These are phyloP conservation scores for Pyrochroa serraticornis DNA, from an alignment of 2,888 invertebrate genomes.

Conservation along the genomic window DNA sequence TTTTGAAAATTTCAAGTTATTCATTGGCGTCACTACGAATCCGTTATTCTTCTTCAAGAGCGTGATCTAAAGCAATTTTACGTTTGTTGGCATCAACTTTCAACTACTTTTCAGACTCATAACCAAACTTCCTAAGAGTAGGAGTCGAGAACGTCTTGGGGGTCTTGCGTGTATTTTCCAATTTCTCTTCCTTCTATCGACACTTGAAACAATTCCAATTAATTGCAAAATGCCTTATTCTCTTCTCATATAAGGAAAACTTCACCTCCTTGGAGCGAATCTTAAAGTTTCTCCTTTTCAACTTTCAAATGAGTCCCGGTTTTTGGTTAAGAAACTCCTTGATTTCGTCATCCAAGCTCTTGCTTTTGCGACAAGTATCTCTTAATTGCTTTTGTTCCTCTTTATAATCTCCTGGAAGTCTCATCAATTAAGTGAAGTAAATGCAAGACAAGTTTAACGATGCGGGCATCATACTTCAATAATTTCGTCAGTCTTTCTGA, in stretches of 20 bases:
- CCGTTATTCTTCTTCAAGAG: conserved; percentile 97
- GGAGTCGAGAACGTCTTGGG: conserved; percentile 98
- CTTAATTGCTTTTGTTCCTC: conserved; percentile 98
- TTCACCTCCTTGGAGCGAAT: conserved; percentile 98
- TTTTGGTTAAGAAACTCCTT: conserved; percentile 99
- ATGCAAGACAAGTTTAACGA: conserved; percentile 98
- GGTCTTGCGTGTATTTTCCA: conserved; percentile 99
- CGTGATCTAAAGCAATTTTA: conserved; percentile 98
- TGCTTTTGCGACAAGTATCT: conserved; percentile 98
- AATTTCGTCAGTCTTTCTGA: conserved; percentile 99
- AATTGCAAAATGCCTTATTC: conserved; percentile 96
- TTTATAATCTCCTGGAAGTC: conserved; percentile 96
- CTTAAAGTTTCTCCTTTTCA: conserved; percentile 99
- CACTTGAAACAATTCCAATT: conserved; percentile 97
- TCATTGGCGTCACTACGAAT: conserved; percentile 98
- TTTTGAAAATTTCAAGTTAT: conserved; percentile 96
- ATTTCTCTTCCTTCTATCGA: conserved; percentile 99
- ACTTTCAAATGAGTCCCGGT: conserved; percentile 97
- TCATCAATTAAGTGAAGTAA: conserved; percentile 99
- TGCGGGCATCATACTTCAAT: conserved; percentile 98
- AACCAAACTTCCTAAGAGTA: conserved; percentile 99
- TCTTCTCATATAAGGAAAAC: conserved; percentile 99
- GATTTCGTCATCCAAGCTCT: conserved; percentile 99
- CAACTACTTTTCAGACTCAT: conserved; percentile 99
- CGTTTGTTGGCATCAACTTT: conserved; percentile 99